Evolutionary conservation across 2,797 vertebrate genomes (phyloP).

Genomic region (Chloroceryle inda): DNA sequence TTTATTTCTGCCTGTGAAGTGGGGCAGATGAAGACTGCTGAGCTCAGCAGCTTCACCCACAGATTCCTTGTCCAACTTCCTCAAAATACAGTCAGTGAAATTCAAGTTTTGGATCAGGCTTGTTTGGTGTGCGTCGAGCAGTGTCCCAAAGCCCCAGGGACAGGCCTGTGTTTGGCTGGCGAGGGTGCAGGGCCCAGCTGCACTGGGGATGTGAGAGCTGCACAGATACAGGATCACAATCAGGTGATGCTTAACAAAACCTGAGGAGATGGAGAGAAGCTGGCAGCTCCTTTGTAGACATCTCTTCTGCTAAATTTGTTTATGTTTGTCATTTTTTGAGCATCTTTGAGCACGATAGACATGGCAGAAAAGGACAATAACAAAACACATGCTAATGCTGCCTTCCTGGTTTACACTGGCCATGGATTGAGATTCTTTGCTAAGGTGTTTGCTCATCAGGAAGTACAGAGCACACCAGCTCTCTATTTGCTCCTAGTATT

Average conservation of each 20-base stretch:
- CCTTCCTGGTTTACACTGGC: not conserved
- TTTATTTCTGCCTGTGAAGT: not conserved
- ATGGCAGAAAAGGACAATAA: not conserved
- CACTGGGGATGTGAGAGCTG: not conserved
- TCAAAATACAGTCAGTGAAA: not conserved
- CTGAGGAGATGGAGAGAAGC: not conserved
- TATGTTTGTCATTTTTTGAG: not conserved
- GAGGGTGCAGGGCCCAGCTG: not conserved
- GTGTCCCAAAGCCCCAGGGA: accelerated
- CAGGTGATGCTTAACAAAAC: not conserved
- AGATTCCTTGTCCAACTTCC: not conserved
- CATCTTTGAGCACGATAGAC: not conserved
- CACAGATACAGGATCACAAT: not conserved
- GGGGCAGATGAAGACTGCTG: not conserved
- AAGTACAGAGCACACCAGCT: not conserved
- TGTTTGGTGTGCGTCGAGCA: not conserved
- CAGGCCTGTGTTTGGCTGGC: not conserved
- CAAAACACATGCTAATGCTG: not conserved
- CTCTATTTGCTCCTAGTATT: not conserved
- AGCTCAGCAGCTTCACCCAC: not conserved
- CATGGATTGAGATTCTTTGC: not conserved
- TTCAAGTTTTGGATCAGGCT: not conserved
- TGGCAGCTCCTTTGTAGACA: not conserved
- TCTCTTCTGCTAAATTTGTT: not conserved
- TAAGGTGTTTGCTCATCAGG: not conserved